Evolutionary conservation across 2,113 vertebrate species (phyloP), one percentile per base, ranked within the genome.

Genomic region (Cacatua alba): DNA sequence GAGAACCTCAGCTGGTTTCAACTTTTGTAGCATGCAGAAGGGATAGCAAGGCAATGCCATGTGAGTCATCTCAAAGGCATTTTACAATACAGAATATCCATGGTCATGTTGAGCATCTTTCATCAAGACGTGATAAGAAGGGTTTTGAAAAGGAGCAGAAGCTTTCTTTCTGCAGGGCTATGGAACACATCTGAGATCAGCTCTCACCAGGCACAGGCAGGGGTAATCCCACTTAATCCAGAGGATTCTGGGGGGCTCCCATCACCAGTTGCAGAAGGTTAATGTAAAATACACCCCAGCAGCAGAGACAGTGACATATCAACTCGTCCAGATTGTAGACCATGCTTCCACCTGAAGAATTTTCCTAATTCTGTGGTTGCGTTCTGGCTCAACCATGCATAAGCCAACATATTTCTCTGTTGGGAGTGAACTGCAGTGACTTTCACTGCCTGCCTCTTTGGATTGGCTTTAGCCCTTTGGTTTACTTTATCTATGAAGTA

Each of bases 401-500:
- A 87, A 63, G 46, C 20, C 37, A 67, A 31, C 2, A 1, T 25
- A n/a, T 90, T 91, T 86, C 35, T 85, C 46, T 8, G 1, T 14
- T 14, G 39, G 55, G 48, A 79, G 23, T 13, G 29, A 92, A 33
- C 17, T 44, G 17, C 63, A 57, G 48, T 0, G 5, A 90, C 14
- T 64, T 78, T 24, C 71, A 72, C 63, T 85, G 59, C 65, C 63
- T 82, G 67, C 26, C 23, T 72, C 63, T 71, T 65, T 65, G 79
- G 18, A 64, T 39, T 77, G 55, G n/a, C 29, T 91, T 57, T n/a
- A 92, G 44, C 29, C 21, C 19, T 77, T 74, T 46, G 25, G 79
- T 94, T 95, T 96, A 87, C 48, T 95, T 88, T 95, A 88, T 93
- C 93, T 88, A 7, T 11, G 33, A 80, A 91, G 41, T 53, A 59